Conservation (phyloP, 2,797 vertebrate species). For the Octomys mimax region DNA sequence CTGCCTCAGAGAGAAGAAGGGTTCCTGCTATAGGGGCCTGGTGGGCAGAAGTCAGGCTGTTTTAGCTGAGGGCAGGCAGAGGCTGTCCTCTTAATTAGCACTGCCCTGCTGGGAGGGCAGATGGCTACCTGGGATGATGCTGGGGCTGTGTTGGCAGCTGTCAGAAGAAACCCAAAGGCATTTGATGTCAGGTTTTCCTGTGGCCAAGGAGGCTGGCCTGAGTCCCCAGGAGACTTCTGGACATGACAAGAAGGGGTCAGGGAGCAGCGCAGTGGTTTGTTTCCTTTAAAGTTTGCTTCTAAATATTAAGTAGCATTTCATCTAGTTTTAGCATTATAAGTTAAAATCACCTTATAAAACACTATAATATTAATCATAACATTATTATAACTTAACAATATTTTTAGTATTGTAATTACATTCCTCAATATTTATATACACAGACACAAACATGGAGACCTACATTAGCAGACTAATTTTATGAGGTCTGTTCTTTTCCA, state of each 20-base stretch:
- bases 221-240: background rate
- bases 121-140: background rate
- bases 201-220: background rate
- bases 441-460: background rate
- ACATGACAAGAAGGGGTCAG: background rate
- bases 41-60: background rate
- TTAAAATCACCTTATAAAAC: background rate
- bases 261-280: background rate
- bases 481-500: background rate
- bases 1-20: background rate
- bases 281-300: background rate
- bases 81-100: conserved; percentile 7
- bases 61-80: background rate
- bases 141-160: background rate
- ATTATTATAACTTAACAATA: background rate
- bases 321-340: background rate
- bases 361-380: background rate
- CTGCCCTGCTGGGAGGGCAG: background rate
- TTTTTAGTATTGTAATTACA: background rate
- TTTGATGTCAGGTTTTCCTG: background rate
- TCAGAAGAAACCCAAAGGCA: background rate
- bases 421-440: background rate
- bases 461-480: background rate
- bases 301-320: background rate
- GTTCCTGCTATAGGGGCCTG: background rate